Percentiles rank a stretch among this genome's conserved stretches.
Evolutionary conservation across 2,888 invertebrate species (phyloP).

Genomic region (Ceriagrion tenellum): DNA sequence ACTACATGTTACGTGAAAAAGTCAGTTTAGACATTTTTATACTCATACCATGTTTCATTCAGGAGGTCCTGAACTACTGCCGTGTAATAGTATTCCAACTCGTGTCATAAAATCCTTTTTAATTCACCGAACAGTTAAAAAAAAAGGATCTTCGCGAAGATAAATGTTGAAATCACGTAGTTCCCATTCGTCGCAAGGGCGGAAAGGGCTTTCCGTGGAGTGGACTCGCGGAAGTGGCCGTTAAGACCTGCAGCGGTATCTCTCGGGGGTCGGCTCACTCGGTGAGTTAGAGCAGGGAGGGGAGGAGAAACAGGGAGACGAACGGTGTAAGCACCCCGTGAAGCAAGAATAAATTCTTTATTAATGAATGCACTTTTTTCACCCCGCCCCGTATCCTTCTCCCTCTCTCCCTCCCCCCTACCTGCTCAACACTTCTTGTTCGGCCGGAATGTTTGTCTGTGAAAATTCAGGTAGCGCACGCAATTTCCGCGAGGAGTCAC

Average conservation of each 20-base stretch:
- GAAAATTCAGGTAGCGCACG: conserved; percentile 48
- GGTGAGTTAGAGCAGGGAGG: neutral
- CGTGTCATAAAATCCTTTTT: neutral
- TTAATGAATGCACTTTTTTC: conserved; percentile 27
- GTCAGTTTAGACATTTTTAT: too few relatives aligned
- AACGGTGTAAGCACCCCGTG: neutral
- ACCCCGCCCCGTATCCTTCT: neutral
- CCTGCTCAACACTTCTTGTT: neutral
- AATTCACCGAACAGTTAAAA: neutral
- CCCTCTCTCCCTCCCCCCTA: neutral
- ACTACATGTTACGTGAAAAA: too few relatives aligned
- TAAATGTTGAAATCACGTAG: neutral
- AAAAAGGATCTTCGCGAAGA: neutral
- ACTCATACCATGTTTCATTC: too few relatives aligned
- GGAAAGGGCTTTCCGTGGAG: neutral
- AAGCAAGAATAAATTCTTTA: conserved; percentile 2
- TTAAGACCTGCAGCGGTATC: neutral
- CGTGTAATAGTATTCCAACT: neutral
- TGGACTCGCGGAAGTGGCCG: neutral
- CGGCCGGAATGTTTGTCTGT: conserved; percentile 18
- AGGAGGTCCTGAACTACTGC: too few relatives aligned
- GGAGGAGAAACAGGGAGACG: neutral
- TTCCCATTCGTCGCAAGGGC: neutral
- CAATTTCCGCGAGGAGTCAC: conserved; percentile 50
- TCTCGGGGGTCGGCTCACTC: neutral